phyloP scores from a whole-genome alignment of 1,140 invertebrate genomes.

The Diachasma alloeum region DNA sequence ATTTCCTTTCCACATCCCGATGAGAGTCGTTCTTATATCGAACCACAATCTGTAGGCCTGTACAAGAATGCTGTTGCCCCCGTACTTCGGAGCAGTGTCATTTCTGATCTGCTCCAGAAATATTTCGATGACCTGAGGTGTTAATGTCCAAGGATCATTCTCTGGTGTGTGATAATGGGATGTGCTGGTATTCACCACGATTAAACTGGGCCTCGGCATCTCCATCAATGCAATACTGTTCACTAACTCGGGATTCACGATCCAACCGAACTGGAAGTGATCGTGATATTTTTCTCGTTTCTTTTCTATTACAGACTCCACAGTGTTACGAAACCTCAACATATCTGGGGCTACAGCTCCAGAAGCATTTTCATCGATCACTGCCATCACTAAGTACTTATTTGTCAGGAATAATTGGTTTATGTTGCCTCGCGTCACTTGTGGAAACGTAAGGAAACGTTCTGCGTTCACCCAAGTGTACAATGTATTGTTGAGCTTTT shows the following conservation, averaged over 20 bases:
- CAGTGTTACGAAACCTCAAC: slow-evolving; percentile 83
- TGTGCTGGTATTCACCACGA: slow-evolving; percentile 90
- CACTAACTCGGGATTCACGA: slow-evolving; percentile 83
- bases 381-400: slow-evolving; percentile 86
- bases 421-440: slow-evolving; percentile 84
- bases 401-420: slow-evolving; percentile 82
- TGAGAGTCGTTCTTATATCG: slow-evolving; percentile 76
- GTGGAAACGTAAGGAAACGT: slow-evolving; percentile 89
- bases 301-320: slow-evolving; percentile 82
- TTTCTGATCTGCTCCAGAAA: slow-evolving; percentile 81
- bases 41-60: slow-evolving; percentile 80
- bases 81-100: slow-evolving; percentile 79
- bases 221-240: slow-evolving; percentile 90
- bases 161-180: slow-evolving; percentile 90
- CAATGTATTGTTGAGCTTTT: slow-evolving; percentile 73
- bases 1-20: slow-evolving; percentile 89
- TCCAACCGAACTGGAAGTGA: slow-evolving; percentile 94
- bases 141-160: slow-evolving; percentile 81
- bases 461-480: slow-evolving; percentile 90
- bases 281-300: slow-evolving; percentile 82
- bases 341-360: slow-evolving; percentile 82
- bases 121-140: slow-evolving; percentile 79
- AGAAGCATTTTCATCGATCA: slow-evolving; percentile 88
- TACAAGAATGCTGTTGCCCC: slow-evolving; percentile 79
- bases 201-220: slow-evolving; percentile 82